A percentile compares a stretch with the other conserved stretches of the same genome.
Evolutionary conservation across 2,113 vertebrate genomes (phyloP).

Genomic region (Pteruthius melanotis): DNA sequence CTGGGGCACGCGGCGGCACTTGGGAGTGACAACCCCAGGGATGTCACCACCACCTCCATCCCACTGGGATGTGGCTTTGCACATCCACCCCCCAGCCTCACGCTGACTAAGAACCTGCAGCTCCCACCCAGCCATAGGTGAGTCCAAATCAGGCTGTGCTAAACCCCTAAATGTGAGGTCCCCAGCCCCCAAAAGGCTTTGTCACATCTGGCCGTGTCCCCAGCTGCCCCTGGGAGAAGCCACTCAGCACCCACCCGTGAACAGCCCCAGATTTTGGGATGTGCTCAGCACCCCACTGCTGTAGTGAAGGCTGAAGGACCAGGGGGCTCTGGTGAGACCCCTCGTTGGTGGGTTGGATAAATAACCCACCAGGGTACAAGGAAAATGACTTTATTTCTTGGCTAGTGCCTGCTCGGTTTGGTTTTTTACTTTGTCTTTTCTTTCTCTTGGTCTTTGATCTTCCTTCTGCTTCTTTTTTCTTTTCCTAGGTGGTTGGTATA

Average conservation of each 20-base stretch:
- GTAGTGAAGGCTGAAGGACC: too few species aligned
- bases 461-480: too few species aligned
- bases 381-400: too few species aligned
- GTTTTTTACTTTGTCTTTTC: too few species aligned
- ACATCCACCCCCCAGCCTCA: neutral
- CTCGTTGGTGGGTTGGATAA: too few species aligned
- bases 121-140: neutral
- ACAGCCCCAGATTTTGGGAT: neutral
- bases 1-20: neutral
- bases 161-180: neutral
- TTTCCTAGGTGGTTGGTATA: too few species aligned
- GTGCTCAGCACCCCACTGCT: neutral
- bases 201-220: too few species aligned
- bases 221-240: too few species aligned
- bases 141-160: neutral
- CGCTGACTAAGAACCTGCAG: neutral
- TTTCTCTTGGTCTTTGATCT: too few species aligned
- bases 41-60: neutral
- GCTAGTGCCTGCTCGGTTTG: too few species aligned
- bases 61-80: neutral
- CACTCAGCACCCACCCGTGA: neutral
- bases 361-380: too few species aligned
- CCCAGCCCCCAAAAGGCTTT: rapidly evolving
- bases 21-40: neutral
- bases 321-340: too few species aligned